phyloP scores from a whole-genome alignment of 2,888 invertebrate genomes.

The Apoda limacodes region DNA sequence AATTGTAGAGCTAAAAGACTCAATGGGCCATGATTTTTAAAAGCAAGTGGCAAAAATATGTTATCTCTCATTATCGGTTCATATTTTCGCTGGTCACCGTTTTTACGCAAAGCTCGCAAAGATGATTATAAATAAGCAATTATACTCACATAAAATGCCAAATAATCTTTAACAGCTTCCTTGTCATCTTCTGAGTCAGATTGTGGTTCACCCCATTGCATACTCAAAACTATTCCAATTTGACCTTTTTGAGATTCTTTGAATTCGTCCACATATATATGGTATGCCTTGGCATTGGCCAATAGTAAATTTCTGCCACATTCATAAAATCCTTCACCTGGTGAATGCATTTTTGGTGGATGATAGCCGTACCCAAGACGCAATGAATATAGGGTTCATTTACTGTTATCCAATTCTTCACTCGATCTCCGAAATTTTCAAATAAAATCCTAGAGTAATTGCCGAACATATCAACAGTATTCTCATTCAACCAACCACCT shows the following conservation, averaged over 20 bases:
- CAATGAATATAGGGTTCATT: slow-evolving; percentile 70
- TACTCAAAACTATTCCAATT: slow-evolving; percentile 18
- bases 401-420: slow-evolving; percentile 74
- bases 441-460: slow-evolving; percentile 47
- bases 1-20: no score
- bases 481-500: slow-evolving; percentile 54
- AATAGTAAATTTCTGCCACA: slow-evolving; percentile 72
- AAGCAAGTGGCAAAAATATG: no score
- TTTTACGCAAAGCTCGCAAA: no score
- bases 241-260: slow-evolving; percentile 49
- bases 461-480: slow-evolving; percentile 42
- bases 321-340: slow-evolving; percentile 63
- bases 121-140: no score
- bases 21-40: no score
- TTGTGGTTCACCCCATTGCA: slow-evolving; percentile 17
- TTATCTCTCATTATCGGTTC: no score
- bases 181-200: slow-evolving; percentile 16
- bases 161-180: slow-evolving; percentile 16
- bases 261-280: slow-evolving; percentile 63
- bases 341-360: slow-evolving; percentile 29
- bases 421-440: slow-evolving; percentile 53
- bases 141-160: slow-evolving; percentile 21
- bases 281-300: slow-evolving; percentile 71
- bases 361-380: slow-evolving; percentile 30
- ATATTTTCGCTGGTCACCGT: no score